These are phyloP conservation scores for Notothenia coriiceps DNA, from an alignment of 2,113 vertebrate genomes.

Conservation along the genomic window DNA sequence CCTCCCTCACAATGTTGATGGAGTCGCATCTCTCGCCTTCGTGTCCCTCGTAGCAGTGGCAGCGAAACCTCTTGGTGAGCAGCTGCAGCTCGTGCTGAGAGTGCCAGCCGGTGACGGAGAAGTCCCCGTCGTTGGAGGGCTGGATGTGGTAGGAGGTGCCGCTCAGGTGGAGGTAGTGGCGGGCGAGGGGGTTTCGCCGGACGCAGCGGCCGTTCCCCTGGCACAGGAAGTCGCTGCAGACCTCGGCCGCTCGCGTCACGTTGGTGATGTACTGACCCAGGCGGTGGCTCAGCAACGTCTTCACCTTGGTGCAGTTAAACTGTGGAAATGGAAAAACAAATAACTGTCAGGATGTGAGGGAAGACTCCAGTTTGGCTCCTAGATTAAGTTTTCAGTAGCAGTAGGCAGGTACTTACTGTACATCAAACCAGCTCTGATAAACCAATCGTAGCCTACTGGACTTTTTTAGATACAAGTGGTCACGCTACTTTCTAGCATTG, in stretches of 20 bases:
- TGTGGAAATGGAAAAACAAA: slow-evolving; percentile 53
- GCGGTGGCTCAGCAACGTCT: slow-evolving; percentile 79
- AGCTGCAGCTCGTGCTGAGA: slow-evolving; percentile 75
- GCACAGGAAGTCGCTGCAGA: slow-evolving; percentile 83
- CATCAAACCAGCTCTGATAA: no score
- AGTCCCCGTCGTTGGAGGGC: slow-evolving; percentile 60
- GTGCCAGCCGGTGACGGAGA: slow-evolving; percentile 78
- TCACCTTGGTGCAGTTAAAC: slow-evolving; percentile 85
- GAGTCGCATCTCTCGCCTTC: slow-evolving; percentile 79
- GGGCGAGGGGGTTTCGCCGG: slow-evolving; percentile 72
- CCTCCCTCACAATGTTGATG: slow-evolving; percentile 69
- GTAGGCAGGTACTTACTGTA: no score
- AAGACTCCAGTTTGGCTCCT: no score
- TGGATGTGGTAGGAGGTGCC: slow-evolving; percentile 77
- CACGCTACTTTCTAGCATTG: no score
- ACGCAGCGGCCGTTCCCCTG: slow-evolving; percentile 80
- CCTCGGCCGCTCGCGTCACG: slow-evolving; percentile 83
- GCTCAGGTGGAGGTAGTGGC: slow-evolving; percentile 84
- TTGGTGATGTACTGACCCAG: slow-evolving; percentile 85
- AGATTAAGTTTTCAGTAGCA: no score
- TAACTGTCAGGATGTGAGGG: no score
- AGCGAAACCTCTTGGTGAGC: slow-evolving; percentile 80
- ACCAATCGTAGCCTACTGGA: no score
- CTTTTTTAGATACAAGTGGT: no score
- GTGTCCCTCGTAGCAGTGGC: slow-evolving; percentile 87